A percentile compares a stretch with the other conserved stretches of the same genome.
Conservation (phyloP, 2,797 vertebrate species). For the Galagoides demidoff region DNA sequence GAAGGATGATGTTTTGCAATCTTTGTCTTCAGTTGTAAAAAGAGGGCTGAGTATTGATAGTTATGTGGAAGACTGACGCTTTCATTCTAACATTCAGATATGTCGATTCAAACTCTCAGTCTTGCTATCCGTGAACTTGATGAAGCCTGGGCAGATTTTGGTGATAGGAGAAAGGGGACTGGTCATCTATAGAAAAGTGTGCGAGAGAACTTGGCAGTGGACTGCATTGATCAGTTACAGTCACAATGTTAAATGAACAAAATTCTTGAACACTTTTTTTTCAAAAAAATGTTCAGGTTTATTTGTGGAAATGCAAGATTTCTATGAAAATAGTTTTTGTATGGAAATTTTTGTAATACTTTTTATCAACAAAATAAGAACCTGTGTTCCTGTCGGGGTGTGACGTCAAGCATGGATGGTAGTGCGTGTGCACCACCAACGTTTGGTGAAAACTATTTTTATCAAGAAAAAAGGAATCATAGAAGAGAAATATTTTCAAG, state of each 20-base stretch:
- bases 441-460: slow-evolving; percentile 98
- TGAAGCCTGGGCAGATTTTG: slow-evolving; percentile 85
- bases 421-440: slow-evolving; percentile 92
- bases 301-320: slow-evolving; percentile 99
- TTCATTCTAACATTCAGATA: slow-evolving; percentile 80
- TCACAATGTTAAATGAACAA: slow-evolving; percentile 88
- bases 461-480: slow-evolving; percentile 96
- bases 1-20: slow-evolving; percentile 82
- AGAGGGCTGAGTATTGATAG: slow-evolving; percentile 73
- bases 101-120: slow-evolving; percentile 78
- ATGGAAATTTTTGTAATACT: slow-evolving; percentile 99
- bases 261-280: slow-evolving; percentile 91
- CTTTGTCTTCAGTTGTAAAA: slow-evolving; percentile 77
- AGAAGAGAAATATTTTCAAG: slow-evolving; percentile 99
- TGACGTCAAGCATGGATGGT: slow-evolving; percentile 91
- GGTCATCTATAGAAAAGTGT: slow-evolving; percentile 84
- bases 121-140: slow-evolving; percentile 84
- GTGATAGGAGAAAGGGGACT: slow-evolving; percentile 82
- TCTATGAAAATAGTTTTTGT: slow-evolving; percentile 99
- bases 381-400: slow-evolving; percentile 89
- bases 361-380: slow-evolving; percentile 96
- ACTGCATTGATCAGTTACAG: slow-evolving; percentile 91
- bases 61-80: slow-evolving; percentile 75
- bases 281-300: slow-evolving; percentile 95
- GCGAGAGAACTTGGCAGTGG: slow-evolving; percentile 86